A percentile compares a stretch with the other conserved stretches of the same genome.
phyloP scores from a whole-genome alignment of 1,140 invertebrate species.

The Radopholus similis region DNA sequence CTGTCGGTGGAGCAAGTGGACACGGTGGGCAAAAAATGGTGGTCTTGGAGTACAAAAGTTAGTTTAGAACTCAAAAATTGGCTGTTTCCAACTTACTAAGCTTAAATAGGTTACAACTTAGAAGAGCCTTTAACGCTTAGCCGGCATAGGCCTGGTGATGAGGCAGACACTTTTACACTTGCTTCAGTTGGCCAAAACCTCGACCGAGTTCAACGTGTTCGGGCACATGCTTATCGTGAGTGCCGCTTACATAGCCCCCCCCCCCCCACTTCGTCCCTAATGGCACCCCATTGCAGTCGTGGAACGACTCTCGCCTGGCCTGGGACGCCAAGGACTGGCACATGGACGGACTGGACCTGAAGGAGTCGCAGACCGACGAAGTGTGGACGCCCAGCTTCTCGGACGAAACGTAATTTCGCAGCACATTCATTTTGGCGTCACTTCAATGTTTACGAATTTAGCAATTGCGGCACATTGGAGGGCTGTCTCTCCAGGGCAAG shows the following conservation, averaged over 20 bases:
- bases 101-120: too few relatives aligned
- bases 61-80: not conserved
- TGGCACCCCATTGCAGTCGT: conserved; percentile 52
- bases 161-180: not conserved
- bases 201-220: conserved; percentile 52
- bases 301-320: conserved; percentile 46
- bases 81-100: too few relatives aligned
- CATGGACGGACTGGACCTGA: conserved; percentile 39
- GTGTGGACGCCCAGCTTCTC: conserved; percentile 53
- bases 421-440: too few relatives aligned
- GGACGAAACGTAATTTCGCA: conserved; percentile 42
- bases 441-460: conserved; percentile 24
- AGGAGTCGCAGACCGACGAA: conserved; percentile 34
- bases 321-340: conserved; percentile 50
- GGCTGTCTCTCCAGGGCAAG: conserved; percentile 33
- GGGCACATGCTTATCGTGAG: conserved; percentile 49
- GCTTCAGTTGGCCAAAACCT: conserved; percentile 35
- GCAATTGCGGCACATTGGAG: conserved; percentile 33
- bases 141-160: not conserved
- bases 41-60: too few relatives aligned
- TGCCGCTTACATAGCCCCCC: not conserved
- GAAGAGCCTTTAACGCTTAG: too few relatives aligned
- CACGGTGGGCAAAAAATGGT: too few relatives aligned
- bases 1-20: conserved; percentile 45
- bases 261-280: not conserved